Percentiles rank a stretch among this genome's conserved stretches.
These are phyloP conservation scores for Zenarchopterus dispar DNA, from an alignment of 2,797 vertebrate genomes.

Conservation along the genomic window DNA sequence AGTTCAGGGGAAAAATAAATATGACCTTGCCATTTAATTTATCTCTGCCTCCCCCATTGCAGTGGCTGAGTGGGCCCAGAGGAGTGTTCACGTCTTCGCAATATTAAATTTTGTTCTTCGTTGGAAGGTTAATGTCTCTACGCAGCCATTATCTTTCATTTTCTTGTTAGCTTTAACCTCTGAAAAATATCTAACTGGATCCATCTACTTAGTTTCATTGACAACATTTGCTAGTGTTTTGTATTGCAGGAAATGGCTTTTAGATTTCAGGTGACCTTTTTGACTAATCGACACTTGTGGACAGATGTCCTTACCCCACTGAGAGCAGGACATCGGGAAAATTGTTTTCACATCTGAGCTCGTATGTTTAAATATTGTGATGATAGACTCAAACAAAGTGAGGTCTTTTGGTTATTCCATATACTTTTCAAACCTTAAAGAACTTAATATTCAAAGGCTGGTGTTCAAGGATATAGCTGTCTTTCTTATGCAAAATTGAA, in stretches of 20 bases:
- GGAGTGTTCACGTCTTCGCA: slow-evolving; percentile 21
- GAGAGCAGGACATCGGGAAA: slow-evolving; percentile 12
- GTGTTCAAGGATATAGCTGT: too few relatives aligned
- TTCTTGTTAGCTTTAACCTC: slow-evolving; percentile 41
- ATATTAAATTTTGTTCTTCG: slow-evolving; percentile 38
- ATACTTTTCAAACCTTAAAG: too few relatives aligned
- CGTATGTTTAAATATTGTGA: too few relatives aligned
- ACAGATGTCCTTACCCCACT: not conserved
- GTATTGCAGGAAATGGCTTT: slow-evolving; percentile 14
- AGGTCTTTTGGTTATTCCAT: too few relatives aligned
- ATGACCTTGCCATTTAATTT: slow-evolving; percentile 61
- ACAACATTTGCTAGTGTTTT: slow-evolving; percentile 30
- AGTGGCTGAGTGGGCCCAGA: slow-evolving; percentile 23
- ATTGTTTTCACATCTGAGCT: not conserved
- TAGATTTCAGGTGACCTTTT: slow-evolving; percentile 19
- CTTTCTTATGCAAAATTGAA: too few relatives aligned
- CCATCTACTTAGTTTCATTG: not conserved
- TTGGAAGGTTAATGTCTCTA: slow-evolving; percentile 34
- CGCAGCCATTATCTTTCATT: slow-evolving; percentile 26
- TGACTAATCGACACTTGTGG: slow-evolving; percentile 8
- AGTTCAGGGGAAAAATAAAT: slow-evolving; percentile 64
- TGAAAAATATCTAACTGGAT: slow-evolving; percentile 13
- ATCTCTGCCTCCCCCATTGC: slow-evolving; percentile 1
- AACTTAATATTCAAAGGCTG: too few relatives aligned
- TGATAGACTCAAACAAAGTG: too few relatives aligned